Base-by-base conservation (phyloP, 2,888 invertebrate species). In the Anarsia innoxiella region DNA sequence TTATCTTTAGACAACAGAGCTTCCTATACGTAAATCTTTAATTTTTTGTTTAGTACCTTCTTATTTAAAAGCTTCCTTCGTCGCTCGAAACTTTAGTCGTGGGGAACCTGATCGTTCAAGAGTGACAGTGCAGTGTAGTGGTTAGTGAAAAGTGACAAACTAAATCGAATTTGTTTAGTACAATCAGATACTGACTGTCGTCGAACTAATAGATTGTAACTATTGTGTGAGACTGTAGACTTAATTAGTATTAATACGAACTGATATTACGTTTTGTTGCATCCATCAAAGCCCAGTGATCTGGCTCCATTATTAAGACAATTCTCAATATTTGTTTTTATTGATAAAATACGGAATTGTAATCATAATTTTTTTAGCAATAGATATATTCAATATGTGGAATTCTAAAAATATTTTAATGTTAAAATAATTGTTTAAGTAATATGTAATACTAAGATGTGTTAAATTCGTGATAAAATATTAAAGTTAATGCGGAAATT, bases 381-480 rank as follows among this genome's bases (percentile, higher is more conserved):
- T 61, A 56, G 54, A 65, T 58, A 49, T 43, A 58, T 61, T 61
- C 45, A 65, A 66, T 36, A 64, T 66, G 59, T 64, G 69, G 61
- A 62, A 71, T 70, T 70, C 67, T 67, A 67, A 72, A 75, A 68
- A 53, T 72, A 66, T 72, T 73, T 67, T 67, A 72, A 69, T 70
- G 67, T 72, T 70, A 71, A 63, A 51, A 44, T 62, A 65, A 70
- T 70, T 73, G 71, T 76, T 77, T 72, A 67, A 3, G n/a, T n/a
- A 19, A 19, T 19, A 8, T 5, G 51, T 71, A 72, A 65, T 68
- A 53, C 53, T 71, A 73, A 74, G 69, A 68, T 59, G 64, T 74
- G 73, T 76, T 76, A 68, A 66, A 76, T 64, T 75, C 76, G 75
- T 77, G 77, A 75, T 78, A 77, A 68, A 62, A 61, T 54, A 52